Evolutionary conservation across 2,113 vertebrate species (phyloP).

Genomic region (Calypte anna): DNA sequence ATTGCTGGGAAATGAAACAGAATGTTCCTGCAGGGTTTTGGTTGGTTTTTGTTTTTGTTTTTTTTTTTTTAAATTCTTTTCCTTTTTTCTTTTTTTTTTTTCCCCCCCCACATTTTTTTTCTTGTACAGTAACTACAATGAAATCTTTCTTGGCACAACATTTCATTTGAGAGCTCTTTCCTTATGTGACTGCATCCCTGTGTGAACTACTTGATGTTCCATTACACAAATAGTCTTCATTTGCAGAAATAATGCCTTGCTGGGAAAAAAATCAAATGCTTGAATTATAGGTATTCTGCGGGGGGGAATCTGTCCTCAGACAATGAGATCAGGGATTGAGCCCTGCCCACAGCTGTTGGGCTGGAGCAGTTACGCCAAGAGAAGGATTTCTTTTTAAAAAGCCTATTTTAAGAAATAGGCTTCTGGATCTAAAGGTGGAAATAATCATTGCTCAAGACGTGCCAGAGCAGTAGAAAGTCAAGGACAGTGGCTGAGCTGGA

Average conservation of each 20-base stretch:
- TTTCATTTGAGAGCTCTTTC: slow-evolving; percentile 37
- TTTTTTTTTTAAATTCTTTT: neutral
- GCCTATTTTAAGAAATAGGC: neutral
- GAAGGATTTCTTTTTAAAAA: slow-evolving; percentile 37
- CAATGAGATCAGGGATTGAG: neutral
- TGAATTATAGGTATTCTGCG: slow-evolving; percentile 45
- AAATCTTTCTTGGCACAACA: slow-evolving; percentile 15
- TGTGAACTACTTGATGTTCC: slow-evolving; percentile 48
- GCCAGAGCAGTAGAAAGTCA: neutral
- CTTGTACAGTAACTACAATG: neutral
- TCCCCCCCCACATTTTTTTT: neutral
- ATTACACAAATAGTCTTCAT: slow-evolving; percentile 55
- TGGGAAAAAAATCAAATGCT: slow-evolving; percentile 58
- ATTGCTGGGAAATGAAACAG: slow-evolving; percentile 34
- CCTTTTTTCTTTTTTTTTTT: neutral
- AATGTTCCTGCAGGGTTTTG: neutral
- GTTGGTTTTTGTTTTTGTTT: neutral
- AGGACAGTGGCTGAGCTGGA: neutral
- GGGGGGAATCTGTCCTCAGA: slow-evolving; percentile 10
- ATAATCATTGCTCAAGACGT: neutral
- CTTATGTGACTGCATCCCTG: neutral
- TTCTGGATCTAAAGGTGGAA: neutral
- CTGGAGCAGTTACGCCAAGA: neutral
- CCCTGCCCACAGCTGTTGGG: neutral
- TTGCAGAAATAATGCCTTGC: slow-evolving; percentile 40